These are phyloP conservation scores for Gadopsis marmoratus DNA, from an alignment of 2,797 vertebrate species.

Conservation along the genomic window DNA sequence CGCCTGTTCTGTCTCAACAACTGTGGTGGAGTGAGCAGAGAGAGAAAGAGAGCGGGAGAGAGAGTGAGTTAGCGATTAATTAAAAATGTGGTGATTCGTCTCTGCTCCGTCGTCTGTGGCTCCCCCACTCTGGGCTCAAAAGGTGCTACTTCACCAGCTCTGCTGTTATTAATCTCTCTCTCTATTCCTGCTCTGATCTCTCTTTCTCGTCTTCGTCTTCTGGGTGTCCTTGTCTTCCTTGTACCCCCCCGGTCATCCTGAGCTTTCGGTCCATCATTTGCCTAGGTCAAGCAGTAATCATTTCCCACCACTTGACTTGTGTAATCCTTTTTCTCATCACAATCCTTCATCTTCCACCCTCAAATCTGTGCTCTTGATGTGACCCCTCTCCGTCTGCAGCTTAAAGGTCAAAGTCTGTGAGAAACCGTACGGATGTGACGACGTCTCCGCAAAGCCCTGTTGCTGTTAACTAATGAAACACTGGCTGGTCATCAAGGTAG, in stretches of 20 bases:
- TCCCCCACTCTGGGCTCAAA: conserved; percentile 59
- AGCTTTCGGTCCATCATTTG: conserved; percentile 38
- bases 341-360: conserved; percentile 23
- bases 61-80: conserved; percentile 73
- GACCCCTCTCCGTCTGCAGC: conserved; percentile 40
- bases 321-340: conserved; percentile 55
- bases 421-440: neutral
- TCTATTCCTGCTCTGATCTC: conserved; percentile 49
- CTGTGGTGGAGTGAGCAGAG: conserved; percentile 35
- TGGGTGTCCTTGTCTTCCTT: conserved; percentile 44
- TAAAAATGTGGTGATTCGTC: conserved; percentile 81
- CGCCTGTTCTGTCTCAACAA: conserved; percentile 49
- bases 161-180: conserved; percentile 70
- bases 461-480: conserved; percentile 45
- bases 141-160: conserved; percentile 72
- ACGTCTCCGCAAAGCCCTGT: conserved; percentile 12
- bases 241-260: neutral
- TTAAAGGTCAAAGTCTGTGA: conserved; percentile 53
- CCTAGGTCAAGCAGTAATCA: conserved; percentile 50
- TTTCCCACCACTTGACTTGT: conserved; percentile 52
- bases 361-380: conserved; percentile 27
- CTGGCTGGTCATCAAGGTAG: conserved; percentile 42
- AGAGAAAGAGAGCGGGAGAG: conserved; percentile 34
- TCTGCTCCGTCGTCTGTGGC: conserved; percentile 64
- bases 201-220: conserved; percentile 32